Percentiles rank a stretch among this genome's conserved stretches.
These are phyloP conservation scores for Amazona ochrocephala DNA, from an alignment of 2,797 vertebrate species.

Conservation along the genomic window DNA sequence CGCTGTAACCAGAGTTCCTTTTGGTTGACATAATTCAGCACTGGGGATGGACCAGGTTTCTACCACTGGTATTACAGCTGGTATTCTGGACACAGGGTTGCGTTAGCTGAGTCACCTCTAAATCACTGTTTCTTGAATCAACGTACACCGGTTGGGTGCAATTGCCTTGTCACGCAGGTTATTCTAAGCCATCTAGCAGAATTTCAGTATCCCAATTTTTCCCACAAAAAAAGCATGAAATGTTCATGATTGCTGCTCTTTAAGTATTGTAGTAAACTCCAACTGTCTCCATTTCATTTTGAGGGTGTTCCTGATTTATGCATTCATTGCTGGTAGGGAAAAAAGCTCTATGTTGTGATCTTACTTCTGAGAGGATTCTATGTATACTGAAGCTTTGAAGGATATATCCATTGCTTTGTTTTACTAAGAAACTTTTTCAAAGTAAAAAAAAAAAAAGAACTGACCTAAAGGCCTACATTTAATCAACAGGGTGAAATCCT, in stretches of 20 bases:
- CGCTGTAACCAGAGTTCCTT: not conserved
- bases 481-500: not conserved
- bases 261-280: not conserved
- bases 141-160: not conserved
- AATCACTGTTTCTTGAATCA: not conserved
- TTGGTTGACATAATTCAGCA: not conserved
- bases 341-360: not conserved
- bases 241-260: not conserved
- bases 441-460: not conserved
- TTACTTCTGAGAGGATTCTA: not conserved
- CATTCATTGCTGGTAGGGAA: not conserved
- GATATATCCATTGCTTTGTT: not conserved
- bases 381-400: not conserved
- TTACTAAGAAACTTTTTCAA: not conserved
- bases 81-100: not conserved
- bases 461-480: not conserved
- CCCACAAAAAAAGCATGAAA: not conserved
- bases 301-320: not conserved
- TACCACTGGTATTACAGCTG: not conserved
- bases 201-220: not conserved
- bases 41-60: not conserved
- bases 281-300: not conserved
- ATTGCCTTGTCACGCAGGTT: not conserved
- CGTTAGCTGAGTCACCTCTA: not conserved
- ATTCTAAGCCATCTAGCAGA: not conserved